Evolutionary conservation across 35 echinoderm and acorn worm species (phyloP).

Genomic region (Eucidaris tribuloides): DNA sequence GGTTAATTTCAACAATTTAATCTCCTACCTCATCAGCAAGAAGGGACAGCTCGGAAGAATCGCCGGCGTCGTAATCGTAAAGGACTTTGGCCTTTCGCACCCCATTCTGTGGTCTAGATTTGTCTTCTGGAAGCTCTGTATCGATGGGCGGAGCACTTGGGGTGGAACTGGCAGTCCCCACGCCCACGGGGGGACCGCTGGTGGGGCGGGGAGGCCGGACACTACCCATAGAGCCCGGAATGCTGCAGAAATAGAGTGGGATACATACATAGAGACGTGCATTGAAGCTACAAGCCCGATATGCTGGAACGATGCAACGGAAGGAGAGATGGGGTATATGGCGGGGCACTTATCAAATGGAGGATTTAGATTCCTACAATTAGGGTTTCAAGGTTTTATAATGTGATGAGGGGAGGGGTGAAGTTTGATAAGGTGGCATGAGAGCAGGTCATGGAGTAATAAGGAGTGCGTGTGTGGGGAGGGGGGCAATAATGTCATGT

Average conservation of each 20-base stretch:
- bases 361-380: too few relatives aligned
- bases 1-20: not conserved
- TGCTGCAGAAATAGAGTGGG: slow-evolving; percentile 48
- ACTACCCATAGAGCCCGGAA: slow-evolving; percentile 77
- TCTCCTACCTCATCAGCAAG: slow-evolving; percentile 96
- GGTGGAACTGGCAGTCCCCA: slow-evolving; percentile 39
- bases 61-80: slow-evolving; percentile 98
- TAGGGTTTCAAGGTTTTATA: too few relatives aligned
- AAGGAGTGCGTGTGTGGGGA: too few relatives aligned
- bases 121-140: slow-evolving; percentile 31
- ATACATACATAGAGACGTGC: too few relatives aligned
- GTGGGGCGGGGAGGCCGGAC: slow-evolving; percentile 56
- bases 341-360: too few relatives aligned
- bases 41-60: slow-evolving; percentile 84
- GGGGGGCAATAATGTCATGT: too few relatives aligned
- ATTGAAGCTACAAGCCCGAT: too few relatives aligned
- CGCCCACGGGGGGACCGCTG: not conserved
- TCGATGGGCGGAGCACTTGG: slow-evolving; percentile 38
- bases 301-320: too few relatives aligned
- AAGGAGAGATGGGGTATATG: too few relatives aligned
- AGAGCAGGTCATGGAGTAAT: too few relatives aligned
- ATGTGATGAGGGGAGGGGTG: too few relatives aligned
- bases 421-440: too few relatives aligned
- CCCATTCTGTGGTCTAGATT: slow-evolving; percentile 49
- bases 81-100: slow-evolving; percentile 88